Percentiles rank a stretch among this genome's conserved stretches.
Evolutionary conservation across 2,797 vertebrate genomes (phyloP).

Genomic region (Enteromius radiatus): DNA sequence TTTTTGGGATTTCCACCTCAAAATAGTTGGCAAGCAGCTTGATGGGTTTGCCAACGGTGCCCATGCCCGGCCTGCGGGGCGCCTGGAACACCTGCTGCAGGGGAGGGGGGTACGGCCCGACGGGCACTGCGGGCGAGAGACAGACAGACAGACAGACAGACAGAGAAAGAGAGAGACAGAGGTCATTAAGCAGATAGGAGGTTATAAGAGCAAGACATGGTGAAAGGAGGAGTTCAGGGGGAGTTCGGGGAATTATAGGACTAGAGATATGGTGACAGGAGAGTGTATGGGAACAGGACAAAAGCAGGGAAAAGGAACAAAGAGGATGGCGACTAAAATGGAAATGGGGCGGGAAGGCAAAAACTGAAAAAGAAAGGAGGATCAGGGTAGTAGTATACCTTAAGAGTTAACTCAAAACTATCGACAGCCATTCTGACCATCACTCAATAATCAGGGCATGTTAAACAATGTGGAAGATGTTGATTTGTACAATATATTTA

Average conservation of each 20-base stretch:
- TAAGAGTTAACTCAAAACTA: neutral
- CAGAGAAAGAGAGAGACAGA: neutral
- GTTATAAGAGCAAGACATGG: neutral
- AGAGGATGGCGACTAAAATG: constrained; percentile 47
- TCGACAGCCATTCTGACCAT: neutral
- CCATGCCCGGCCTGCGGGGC: constrained; percentile 95
- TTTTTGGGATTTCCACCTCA: constrained; percentile 99
- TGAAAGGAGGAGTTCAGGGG: constrained; percentile 4
- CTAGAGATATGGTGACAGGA: constrained; percentile 52
- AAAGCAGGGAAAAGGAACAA: constrained; percentile 48
- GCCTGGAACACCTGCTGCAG: constrained; percentile 99
- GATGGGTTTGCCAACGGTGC: constrained; percentile 98
- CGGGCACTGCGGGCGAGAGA: constrained; percentile 74
- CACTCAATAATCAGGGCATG: neutral
- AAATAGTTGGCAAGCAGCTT: constrained; percentile 99
- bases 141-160: neutral
- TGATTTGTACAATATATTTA: neutral
- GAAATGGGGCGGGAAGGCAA: constrained; percentile 36
- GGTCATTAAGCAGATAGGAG: neutral
- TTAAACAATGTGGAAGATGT: neutral
- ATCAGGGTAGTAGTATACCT: constrained; percentile 22
- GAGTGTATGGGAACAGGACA: constrained; percentile 29
- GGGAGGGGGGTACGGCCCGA: constrained; percentile 90
- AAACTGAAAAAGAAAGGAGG: constrained; percentile 33
- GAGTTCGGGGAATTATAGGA: constrained; percentile 43